Conservation (phyloP, 2,888 invertebrate species). For the Alviniconcha strummeri region DNA sequence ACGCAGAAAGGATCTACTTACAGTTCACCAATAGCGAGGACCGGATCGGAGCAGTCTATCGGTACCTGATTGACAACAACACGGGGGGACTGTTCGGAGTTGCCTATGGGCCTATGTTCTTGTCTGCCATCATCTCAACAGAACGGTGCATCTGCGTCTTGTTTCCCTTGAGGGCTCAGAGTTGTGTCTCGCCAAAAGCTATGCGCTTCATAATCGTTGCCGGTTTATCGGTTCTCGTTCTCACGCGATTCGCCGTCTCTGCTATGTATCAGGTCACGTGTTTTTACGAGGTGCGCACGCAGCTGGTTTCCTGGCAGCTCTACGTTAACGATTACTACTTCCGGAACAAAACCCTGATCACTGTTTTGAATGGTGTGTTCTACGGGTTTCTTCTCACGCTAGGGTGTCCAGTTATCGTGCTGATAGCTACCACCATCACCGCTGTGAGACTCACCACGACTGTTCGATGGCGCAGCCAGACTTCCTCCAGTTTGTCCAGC, state of each 20-base stretch:
- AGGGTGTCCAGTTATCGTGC: constrained; percentile 14
- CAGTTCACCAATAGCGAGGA: not conserved
- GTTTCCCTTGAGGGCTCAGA: constrained; percentile 15
- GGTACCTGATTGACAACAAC: constrained; percentile 10
- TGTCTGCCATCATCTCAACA: constrained; percentile 6
- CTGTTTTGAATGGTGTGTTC: not conserved
- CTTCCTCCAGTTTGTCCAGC: constrained; percentile 1
- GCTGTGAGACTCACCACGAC: constrained; percentile 2
- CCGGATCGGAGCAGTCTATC: not conserved
- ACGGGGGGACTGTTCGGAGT: constrained; percentile 3
- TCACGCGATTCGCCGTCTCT: constrained; percentile 10
- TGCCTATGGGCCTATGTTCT: not conserved
- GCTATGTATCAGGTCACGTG: constrained; percentile 15
- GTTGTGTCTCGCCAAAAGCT: not conserved
- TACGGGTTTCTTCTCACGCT: constrained; percentile 9
- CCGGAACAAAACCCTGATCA: not conserved
- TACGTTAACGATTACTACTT: constrained; percentile 17
- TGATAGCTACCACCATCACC: constrained; percentile 15
- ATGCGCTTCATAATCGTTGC: not conserved
- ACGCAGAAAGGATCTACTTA: not conserved
- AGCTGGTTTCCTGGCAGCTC: not conserved
- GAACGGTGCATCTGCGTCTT: constrained; percentile 25
- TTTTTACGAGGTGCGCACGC: not conserved
- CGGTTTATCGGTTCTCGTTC: not conserved
- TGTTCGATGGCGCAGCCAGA: not conserved